Conservation (phyloP, 2,888 invertebrate genomes). For the Limenitis camilla region DNA sequence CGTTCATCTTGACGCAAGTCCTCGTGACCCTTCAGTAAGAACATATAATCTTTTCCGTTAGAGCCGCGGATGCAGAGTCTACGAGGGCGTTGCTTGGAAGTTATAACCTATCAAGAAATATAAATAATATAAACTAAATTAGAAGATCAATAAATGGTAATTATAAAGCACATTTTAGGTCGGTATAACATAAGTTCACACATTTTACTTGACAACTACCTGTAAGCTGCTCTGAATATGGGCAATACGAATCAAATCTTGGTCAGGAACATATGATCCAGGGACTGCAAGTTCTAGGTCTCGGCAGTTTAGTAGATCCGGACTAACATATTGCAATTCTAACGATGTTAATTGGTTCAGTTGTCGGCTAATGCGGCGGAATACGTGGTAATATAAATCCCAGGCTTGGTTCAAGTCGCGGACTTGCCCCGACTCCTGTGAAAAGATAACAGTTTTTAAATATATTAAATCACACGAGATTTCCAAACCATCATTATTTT, state of each 20-base stretch:
- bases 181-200: no score
- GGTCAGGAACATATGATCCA: constrained; percentile 96
- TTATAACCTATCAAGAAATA: constrained; percentile 81
- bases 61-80: constrained; percentile 94
- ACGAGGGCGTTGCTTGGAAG: constrained; percentile 97
- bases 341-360: constrained; percentile 92
- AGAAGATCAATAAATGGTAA: no score
- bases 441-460: neutral
- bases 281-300: constrained; percentile 98
- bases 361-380: constrained; percentile 95
- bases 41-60: constrained; percentile 98
- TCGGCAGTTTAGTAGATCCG: constrained; percentile 89
- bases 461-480: neutral
- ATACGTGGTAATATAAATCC: constrained; percentile 99
- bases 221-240: constrained; percentile 93
- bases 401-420: constrained; percentile 98
- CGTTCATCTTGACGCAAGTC: constrained; percentile 98
- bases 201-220: constrained; percentile 53
- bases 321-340: constrained; percentile 96
- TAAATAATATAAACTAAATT: neutral
- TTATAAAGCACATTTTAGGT: no score
- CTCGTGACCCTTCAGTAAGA: constrained; percentile 98
- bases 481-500: neutral
- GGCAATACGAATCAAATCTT: constrained; percentile 90
- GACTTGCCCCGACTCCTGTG: constrained; percentile 84